Percentiles rank a stretch among this genome's conserved stretches.
Conservation (phyloP, 2,888 invertebrate genomes). For the Xestia c-nigrum region DNA sequence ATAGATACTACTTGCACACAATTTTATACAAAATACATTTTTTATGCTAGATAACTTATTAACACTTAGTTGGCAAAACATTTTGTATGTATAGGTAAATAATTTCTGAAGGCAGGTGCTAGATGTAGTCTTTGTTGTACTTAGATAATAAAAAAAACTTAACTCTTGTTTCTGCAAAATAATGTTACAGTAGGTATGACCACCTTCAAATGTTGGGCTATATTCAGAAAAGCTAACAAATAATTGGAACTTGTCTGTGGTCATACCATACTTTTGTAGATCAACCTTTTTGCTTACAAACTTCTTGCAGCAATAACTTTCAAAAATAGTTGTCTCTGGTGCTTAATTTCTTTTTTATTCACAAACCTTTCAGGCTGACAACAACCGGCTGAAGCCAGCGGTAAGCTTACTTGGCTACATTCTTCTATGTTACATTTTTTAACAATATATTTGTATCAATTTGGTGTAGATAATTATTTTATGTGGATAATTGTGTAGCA, state of each 20-base stretch:
- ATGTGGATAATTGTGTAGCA: constrained; percentile 27
- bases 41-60: not conserved
- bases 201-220: not conserved
- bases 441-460: constrained; percentile 31
- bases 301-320: constrained; percentile 40
- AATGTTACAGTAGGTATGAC: constrained; percentile 1
- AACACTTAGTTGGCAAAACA: not conserved
- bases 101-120: not conserved
- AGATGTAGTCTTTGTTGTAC: constrained; percentile 12
- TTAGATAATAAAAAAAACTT: not conserved
- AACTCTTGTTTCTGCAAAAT: constrained; percentile 20
- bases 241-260: not conserved
- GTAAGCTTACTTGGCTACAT: constrained; percentile 77
- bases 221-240: not conserved
- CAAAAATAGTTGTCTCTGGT: constrained; percentile 47
- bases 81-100: not conserved
- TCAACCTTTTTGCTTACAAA: constrained; percentile 32
- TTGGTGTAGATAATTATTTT: constrained; percentile 28
- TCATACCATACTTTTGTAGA: constrained; percentile 9
- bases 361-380: constrained; percentile 83
- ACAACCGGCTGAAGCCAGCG: constrained; percentile 84
- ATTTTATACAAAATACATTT: not conserved
- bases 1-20: constrained; percentile 3
- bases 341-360: constrained; percentile 66
- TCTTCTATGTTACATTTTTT: constrained; percentile 46